Evolutionary conservation across 2,797 vertebrate genomes (phyloP).

Genomic region (Clangula hyemalis): DNA sequence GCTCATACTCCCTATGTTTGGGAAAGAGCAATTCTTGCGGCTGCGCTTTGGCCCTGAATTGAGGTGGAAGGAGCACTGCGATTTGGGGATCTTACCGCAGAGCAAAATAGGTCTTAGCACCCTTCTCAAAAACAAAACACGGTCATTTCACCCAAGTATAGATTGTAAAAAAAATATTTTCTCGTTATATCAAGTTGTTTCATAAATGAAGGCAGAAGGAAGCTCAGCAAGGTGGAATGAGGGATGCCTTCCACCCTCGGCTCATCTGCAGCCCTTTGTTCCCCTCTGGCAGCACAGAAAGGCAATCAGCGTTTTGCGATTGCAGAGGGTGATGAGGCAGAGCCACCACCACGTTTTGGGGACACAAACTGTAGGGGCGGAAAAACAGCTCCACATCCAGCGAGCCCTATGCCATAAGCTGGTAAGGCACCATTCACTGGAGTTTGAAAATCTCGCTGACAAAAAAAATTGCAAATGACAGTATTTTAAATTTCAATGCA

Average conservation of each 20-base stretch:
- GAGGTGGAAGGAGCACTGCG: background rate
- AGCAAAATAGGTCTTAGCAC: background rate
- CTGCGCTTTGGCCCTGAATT: background rate
- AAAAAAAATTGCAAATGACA: background rate
- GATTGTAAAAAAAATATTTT: accelerated
- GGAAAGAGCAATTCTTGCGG: accelerated
- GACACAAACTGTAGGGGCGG: background rate
- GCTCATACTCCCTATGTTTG: accelerated
- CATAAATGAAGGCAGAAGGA: accelerated
- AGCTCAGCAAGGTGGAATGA: background rate
- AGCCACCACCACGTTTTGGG: accelerated
- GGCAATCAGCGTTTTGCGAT: accelerated
- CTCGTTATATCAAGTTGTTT: background rate
- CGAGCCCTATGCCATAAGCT: accelerated
- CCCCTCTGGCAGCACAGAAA: background rate
- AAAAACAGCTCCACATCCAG: background rate
- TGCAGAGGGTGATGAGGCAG: background rate
- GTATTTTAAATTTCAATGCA: background rate
- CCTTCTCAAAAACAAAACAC: background rate
- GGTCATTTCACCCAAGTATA: background rate
- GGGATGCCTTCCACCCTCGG: background rate
- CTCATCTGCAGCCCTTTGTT: conserved; percentile 21
- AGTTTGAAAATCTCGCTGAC: background rate
- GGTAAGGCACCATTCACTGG: accelerated
- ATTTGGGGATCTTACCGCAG: background rate